phyloP scores from a whole-genome alignment of 2,797 vertebrate species.

The Gymnothorax javanicus region DNA sequence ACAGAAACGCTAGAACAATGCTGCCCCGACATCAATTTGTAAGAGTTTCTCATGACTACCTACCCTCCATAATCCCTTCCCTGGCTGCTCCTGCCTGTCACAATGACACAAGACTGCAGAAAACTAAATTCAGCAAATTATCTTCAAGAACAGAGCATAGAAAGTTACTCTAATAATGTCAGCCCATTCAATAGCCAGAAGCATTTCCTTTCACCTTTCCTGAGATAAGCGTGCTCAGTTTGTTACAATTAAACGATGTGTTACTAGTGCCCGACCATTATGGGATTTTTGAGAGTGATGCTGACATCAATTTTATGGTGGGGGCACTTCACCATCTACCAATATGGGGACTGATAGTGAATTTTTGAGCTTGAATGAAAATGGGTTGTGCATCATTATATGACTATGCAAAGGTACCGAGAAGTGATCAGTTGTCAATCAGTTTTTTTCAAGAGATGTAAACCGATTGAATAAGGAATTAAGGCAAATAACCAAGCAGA shows the following conservation, averaged over 20 bases:
- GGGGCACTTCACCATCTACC: too few species aligned
- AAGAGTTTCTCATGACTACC: neutral
- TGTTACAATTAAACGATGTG: neutral
- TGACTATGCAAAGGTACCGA: too few species aligned
- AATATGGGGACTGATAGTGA: too few species aligned
- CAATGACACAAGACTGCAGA: neutral
- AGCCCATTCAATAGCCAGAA: neutral
- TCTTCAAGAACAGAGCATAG: neutral
- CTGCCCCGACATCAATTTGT: neutral
- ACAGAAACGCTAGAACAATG: neutral
- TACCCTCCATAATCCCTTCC: neutral
- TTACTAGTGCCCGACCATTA: neutral
- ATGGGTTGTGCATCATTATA: too few species aligned
- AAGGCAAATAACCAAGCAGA: too few species aligned
- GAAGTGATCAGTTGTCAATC: too few species aligned
- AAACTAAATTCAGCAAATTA: neutral
- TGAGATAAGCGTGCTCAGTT: neutral
- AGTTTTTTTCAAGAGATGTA: too few species aligned
- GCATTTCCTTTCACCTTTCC: neutral
- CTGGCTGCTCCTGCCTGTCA: neutral
- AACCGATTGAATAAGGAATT: too few species aligned
- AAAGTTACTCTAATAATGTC: neutral
- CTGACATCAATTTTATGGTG: too few species aligned
- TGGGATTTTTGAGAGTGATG: too few species aligned
- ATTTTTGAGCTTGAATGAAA: too few species aligned